Evolutionary conservation across 2,888 invertebrate species (phyloP).

Genomic region (Nemurella pictetii): DNA sequence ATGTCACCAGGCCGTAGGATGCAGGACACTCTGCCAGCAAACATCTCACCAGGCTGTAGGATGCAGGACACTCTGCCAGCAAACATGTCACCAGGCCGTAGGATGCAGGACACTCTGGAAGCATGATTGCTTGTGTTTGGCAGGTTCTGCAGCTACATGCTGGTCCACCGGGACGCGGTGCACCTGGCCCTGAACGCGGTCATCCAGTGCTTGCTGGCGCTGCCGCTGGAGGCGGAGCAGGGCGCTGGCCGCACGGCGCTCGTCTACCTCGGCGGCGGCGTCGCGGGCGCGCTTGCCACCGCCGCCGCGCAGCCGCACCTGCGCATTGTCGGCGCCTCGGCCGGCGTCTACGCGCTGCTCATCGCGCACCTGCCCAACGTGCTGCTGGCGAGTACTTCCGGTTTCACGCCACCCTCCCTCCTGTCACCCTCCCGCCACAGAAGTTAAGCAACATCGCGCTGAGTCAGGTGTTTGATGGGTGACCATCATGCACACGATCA

Average conservation of each 20-base stretch:
- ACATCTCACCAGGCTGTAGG: too few relatives aligned
- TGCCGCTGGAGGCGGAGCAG: constrained; percentile 68
- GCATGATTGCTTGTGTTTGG: too few relatives aligned
- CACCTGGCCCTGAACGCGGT: constrained; percentile 78
- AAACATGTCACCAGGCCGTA: too few relatives aligned
- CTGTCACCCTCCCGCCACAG: too few relatives aligned
- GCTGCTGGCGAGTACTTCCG: constrained; percentile 66
- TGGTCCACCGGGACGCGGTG: constrained; percentile 73
- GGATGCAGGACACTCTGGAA: too few relatives aligned
- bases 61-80: too few relatives aligned
- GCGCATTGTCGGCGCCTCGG: constrained; percentile 84
- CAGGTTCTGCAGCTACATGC: constrained; percentile 77
- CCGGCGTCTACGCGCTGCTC: constrained; percentile 86
- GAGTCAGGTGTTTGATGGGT: too few relatives aligned
- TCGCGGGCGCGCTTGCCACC: constrained; percentile 69
- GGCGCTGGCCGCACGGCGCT: constrained; percentile 69
- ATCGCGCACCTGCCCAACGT: constrained; percentile 86
- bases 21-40: too few relatives aligned
- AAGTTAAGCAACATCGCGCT: too few relatives aligned
- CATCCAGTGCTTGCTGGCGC: constrained; percentile 64
- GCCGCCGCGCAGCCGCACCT: constrained; percentile 73
- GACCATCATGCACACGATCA: too few relatives aligned
- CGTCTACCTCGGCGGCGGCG: constrained; percentile 75
- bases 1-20: too few relatives aligned
- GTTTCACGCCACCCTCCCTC: too few relatives aligned